Base-by-base conservation (phyloP, 1,140 invertebrate genomes). In the Delia radicum region DNA sequence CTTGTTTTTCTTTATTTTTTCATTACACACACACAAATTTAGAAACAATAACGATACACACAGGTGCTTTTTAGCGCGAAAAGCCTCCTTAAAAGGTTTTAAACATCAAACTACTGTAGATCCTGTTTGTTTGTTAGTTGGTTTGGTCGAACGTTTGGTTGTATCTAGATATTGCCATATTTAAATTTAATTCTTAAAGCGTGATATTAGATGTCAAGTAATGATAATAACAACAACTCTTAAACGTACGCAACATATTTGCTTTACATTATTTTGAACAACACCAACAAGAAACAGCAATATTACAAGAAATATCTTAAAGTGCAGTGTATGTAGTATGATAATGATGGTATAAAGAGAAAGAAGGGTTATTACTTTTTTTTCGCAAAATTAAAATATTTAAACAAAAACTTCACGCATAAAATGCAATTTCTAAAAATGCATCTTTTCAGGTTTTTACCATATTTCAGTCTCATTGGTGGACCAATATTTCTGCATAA, bases 151-250 rank as follows among this genome's bases (percentile, higher is more conserved):
- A 55, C 46, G 46, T 37, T 65, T 29, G 63, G 18, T 33, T 18
- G 29, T 69, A 33, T 33, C 31, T 33, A 33, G 65, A 69, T 69
- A 69, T 69, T 69, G 65, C 65, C 65, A 69, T 69, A 69, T 69
- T 69, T 69, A 69, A 69, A 69, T 69, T 69, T 69, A 69, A 69
- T 69, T 69, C 65, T 69, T 69, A 69, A 69, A 69, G 65, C 65
- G 65, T 69, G 65, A 69, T 69, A 69, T 69, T 69, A 69, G 65
- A 69, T 69, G 65, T 69, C 65, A 69, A 69, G 18, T 26, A 33
- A 33, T 69, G 65, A 69, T 69, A 69, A 69, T 33, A 69, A 18
- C 29, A 69, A 18, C 29, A 69, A 29, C 46, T 55, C 18, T 55
- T 55, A 55, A 18, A 55, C 21, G 46, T 69, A 69, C 65, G 65